Evolutionary conservation across 2,113 vertebrate species (phyloP), one percentile per base, ranked within the genome.

Genomic region (Oryctolagus cuniculus): DNA sequence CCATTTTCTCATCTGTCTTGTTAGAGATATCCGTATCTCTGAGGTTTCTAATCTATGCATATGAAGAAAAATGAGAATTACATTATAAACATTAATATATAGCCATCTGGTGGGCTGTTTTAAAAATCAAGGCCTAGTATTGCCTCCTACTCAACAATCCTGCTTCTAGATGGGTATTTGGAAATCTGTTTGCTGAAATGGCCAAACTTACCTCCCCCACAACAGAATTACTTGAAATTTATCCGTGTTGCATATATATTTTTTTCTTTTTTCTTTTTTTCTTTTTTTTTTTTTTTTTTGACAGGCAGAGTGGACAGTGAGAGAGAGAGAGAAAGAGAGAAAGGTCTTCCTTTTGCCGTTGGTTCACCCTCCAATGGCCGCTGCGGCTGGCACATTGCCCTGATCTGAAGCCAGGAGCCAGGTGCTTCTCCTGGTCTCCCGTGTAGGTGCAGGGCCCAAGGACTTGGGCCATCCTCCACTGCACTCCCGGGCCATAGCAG

Each of bases 201-300:
- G 77, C 19, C 24, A 90, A 78, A 90, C 73, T 73, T 63, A 27
- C 58, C 24, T 87, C 85, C 91, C 10, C 73, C 16, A 70, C 25
- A 90, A 70, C 75, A 94, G n/a, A 90, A 74, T 92, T 90, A 61
- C 94, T 95, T 86, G 63, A 92, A 78, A 77, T 51, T 64, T 78
- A 17, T 53, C 24, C 21, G 19, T 90, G 29, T 89, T 92, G 63
- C 55, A 27, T 95, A 15, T 72, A 0, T 36, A 75, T 24, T 31
- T 72, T 16, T 38, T 87, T 89, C 34, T 49, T 93, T 91, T 91
- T 61, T 77, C 31, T n/a, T n/a, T n/a, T n/a, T n/a, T n/a, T n/a
- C n/a, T n/a, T n/a, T 89, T 38, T 38, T 38, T 38, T 38, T 38
- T 38, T 38, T 38, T 38, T 38, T 38, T 38, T 38, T 38, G 38